Percentiles rank a stretch among this genome's conserved stretches.
Conservation (phyloP, 2,113 vertebrate genomes). For the Tetrao urogallus region DNA sequence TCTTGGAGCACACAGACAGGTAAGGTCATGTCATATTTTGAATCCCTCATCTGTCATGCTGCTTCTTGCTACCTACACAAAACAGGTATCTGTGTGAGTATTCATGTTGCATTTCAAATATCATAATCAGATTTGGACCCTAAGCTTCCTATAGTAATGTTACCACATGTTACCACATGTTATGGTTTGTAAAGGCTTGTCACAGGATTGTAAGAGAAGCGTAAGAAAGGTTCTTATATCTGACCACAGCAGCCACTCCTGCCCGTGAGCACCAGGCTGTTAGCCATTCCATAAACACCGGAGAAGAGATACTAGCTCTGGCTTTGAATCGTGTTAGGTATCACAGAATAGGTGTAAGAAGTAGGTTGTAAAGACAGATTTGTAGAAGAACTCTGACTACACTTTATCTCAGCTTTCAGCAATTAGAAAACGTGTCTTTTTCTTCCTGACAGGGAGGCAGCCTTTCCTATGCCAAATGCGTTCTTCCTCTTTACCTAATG, state of each 20-base stretch:
- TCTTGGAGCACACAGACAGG: conserved; percentile 88
- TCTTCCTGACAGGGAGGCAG: background rate
- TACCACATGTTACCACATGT: too few species aligned
- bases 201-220: background rate
- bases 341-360: background rate
- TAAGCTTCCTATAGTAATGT: background rate
- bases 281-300: background rate
- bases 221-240: background rate
- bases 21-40: conserved; percentile 45
- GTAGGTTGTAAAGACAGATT: background rate
- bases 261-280: background rate
- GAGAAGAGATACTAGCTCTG: background rate
- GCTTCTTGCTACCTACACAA: background rate
- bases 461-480: rapidly evolving
- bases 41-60: background rate
- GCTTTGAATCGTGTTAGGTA: background rate
- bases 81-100: background rate
- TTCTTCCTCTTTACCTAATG: background rate
- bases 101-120: background rate
- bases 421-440: rapidly evolving
- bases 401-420: background rate
- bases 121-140: background rate
- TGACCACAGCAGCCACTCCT: background rate
- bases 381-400: background rate
- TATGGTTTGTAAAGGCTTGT: background rate